Base-by-base conservation (phyloP, 2,888 invertebrate genomes). In the Dorcus parallelipipedus region DNA sequence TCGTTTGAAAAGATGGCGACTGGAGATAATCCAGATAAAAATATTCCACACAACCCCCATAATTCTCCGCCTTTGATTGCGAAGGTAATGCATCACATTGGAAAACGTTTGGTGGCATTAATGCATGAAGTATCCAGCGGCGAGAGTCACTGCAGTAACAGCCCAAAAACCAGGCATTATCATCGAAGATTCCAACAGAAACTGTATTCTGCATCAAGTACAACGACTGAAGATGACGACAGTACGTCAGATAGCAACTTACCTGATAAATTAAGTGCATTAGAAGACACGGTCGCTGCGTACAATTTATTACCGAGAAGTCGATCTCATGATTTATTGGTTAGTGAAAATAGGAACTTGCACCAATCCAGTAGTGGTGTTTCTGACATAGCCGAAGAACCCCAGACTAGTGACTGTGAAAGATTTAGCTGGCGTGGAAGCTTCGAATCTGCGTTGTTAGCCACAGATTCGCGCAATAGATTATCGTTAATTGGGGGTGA, bases 111-210 rank as follows among this genome's bases (percentile, higher is more conserved):
- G 60, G 93, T 93, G 26, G 93, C 93, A 0, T 80, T 95, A 59
- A 95, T 95, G 95, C 93, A 94, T 73, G 94, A 95, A 74, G 94
- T 94, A 1, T 92, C 91, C 10, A 91, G 89, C 50, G 90, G 91
- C 38, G 86, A 85, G 61, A 82, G 83, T 43, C 83, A 83, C 63
- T 79, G 81, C 5, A 82, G 82, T 45, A 79, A 78, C 40, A 89
- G 89, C 64, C 86, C 90, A 0, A 81, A 83, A 66, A 81, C 82
- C 6, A 75, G 81, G 1, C 82, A 84, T 56, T 83, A 85, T 66
- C 85, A 86, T 65, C 79, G 84, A 50, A 77, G 83, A 41, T 71
- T 84, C 1, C 80, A 82, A 58, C 83, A 82, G 65, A 85, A 85
- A 70, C 76, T 83, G 26, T 82, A 84, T 0, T 84, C 86, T 4